phyloP scores from a whole-genome alignment of 92 coral and sea anemone species.

The Porites lobata region DNA sequence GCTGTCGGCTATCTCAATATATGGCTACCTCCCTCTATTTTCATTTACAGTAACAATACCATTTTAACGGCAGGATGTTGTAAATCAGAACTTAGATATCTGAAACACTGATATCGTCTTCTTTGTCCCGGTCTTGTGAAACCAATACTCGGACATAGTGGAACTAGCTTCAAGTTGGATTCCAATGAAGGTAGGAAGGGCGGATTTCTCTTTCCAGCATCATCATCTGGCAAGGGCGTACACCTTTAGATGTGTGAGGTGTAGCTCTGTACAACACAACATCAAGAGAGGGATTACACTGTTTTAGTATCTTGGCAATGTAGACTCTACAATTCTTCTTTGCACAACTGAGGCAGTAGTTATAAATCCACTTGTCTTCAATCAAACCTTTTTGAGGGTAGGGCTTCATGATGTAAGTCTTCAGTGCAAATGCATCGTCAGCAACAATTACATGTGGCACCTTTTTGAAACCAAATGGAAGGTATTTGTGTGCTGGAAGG shows the following conservation, averaged over 20 bases:
- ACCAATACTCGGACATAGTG: neutral
- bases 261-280: constrained; percentile 59
- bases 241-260: constrained; percentile 37
- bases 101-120: no score
- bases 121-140: no score
- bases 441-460: neutral
- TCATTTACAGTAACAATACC: no score
- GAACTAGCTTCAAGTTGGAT: neutral
- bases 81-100: no score
- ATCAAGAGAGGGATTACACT: constrained; percentile 59
- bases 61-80: no score
- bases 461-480: neutral
- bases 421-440: constrained; percentile 9
- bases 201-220: no score
- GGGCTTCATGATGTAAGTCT: constrained; percentile 10
- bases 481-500: neutral
- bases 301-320: no score
- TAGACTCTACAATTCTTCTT: constrained; percentile 16
- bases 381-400: neutral
- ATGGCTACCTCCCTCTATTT: no score
- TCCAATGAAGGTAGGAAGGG: neutral
- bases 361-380: neutral
- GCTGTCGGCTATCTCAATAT: no score
- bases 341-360: neutral
- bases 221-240: constrained; percentile 41